A percentile compares a stretch with the other conserved stretches of the same genome.
phyloP scores from a whole-genome alignment of 2,113 vertebrate species.

The Nesogale talazaci region DNA sequence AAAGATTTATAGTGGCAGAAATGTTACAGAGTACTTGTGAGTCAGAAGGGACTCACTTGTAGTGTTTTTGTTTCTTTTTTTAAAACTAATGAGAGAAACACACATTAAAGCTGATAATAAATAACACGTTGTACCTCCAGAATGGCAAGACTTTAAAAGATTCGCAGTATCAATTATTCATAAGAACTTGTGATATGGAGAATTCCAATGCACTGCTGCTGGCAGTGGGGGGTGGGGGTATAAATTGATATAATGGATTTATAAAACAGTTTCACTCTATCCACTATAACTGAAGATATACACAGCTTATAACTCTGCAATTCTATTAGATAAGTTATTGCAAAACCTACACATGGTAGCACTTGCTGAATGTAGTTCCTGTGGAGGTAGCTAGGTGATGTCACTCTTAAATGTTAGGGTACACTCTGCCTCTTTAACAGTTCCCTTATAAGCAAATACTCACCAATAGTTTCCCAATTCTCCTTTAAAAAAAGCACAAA shows the following conservation, averaged over 20 bases:
- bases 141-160: slow-evolving; percentile 41
- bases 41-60: too few species aligned
- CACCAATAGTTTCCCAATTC: too few species aligned
- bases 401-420: too few species aligned
- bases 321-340: not conserved
- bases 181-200: not conserved
- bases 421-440: too few species aligned
- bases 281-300: not conserved
- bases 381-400: too few species aligned
- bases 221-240: not conserved
- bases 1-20: too few species aligned
- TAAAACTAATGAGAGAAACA: slow-evolving; percentile 22
- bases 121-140: not conserved
- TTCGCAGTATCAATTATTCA: not conserved
- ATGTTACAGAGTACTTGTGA: too few species aligned
- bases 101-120: slow-evolving; percentile 31
- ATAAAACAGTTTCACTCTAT: not conserved
- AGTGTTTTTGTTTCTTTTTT: too few species aligned
- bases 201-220: not conserved
- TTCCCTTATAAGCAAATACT: too few species aligned
- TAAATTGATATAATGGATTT: not conserved
- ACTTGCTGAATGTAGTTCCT: too few species aligned
- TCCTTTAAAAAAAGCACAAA: too few species aligned
- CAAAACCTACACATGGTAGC: not conserved
- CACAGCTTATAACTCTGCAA: not conserved